phyloP scores from a whole-genome alignment of 2,888 invertebrate species.

The Ophion obscuratus region DNA sequence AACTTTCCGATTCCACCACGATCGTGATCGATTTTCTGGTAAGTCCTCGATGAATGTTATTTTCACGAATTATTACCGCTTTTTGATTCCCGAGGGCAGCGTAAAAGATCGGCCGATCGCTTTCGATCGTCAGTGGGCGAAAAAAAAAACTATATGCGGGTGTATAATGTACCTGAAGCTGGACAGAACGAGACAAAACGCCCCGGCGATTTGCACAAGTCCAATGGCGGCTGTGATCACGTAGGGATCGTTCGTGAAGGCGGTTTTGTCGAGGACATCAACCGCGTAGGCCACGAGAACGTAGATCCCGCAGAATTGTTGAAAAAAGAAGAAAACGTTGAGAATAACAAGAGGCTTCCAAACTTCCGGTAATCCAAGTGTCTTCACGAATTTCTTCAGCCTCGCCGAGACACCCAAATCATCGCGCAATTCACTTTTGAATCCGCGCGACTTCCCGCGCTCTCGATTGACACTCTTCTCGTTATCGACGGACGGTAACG shows the following conservation, averaged over 20 bases:
- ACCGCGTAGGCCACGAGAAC: slow-evolving; percentile 70
- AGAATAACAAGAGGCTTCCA: slow-evolving; percentile 73
- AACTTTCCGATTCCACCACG: no score
- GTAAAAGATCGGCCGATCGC: neutral
- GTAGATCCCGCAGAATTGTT: slow-evolving; percentile 72
- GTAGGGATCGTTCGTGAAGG: slow-evolving; percentile 68
- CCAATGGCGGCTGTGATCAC: slow-evolving; percentile 69
- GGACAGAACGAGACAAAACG: slow-evolving; percentile 56
- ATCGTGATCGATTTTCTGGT: no score
- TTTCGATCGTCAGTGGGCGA: neutral
- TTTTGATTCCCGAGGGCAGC: neutral
- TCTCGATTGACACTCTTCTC: neutral
- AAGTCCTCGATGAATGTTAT: no score
- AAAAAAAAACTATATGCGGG: neutral
- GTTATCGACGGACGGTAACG: neutral
- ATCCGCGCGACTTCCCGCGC: neutral
- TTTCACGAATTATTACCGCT: neutral
- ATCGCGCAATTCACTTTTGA: neutral
- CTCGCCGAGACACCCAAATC: slow-evolving; percentile 23
- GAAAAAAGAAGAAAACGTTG: slow-evolving; percentile 69
- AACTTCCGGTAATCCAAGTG: slow-evolving; percentile 66
- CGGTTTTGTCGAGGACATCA: slow-evolving; percentile 64
- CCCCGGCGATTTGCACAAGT: slow-evolving; percentile 63
- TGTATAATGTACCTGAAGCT: slow-evolving; percentile 64
- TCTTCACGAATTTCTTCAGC: slow-evolving; percentile 47